These are phyloP conservation scores for Asbolus verrucosus DNA, from an alignment of 1,140 invertebrate species.

Conservation along the genomic window DNA sequence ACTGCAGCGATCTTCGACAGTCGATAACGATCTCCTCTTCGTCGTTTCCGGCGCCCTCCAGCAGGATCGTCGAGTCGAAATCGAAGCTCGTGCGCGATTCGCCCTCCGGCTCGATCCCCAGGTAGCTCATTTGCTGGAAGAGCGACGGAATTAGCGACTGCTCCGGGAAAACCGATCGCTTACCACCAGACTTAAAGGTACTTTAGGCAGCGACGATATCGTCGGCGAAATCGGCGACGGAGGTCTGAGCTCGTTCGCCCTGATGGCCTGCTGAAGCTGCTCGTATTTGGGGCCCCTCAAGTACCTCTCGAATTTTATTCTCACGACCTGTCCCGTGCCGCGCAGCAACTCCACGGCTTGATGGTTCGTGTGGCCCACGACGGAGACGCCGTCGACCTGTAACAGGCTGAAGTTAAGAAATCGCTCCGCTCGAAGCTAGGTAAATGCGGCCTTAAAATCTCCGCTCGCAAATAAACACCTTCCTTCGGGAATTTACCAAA, in stretches of 20 bases:
- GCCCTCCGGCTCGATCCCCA: conserved; percentile 67
- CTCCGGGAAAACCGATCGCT: conserved; percentile 40
- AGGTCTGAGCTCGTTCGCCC: conserved; percentile 77
- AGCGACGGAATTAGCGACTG: too few species aligned
- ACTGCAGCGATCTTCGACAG: conserved; percentile 68
- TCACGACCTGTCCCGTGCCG: conserved; percentile 83
- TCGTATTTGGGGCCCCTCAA: conserved; percentile 91
- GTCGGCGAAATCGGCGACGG: conserved; percentile 78
- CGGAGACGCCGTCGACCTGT: conserved; percentile 85
- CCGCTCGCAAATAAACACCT: too few species aligned
- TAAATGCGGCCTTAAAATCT: too few species aligned
- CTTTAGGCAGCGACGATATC: conserved; percentile 81
- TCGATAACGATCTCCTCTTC: conserved; percentile 78
- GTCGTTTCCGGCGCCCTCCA: conserved; percentile 65
- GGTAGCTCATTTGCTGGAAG: conserved; percentile 59
- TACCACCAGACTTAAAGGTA: conserved; percentile 73
- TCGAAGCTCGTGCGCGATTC: conserved; percentile 75
- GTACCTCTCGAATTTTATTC: conserved; percentile 86
- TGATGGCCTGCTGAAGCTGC: conserved; percentile 86
- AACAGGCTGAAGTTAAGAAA: too few species aligned
- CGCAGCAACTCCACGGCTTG: conserved; percentile 88
- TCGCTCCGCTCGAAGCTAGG: too few species aligned
- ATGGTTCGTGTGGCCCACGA: conserved; percentile 91
- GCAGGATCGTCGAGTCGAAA: conserved; percentile 69
- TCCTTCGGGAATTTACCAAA: too few species aligned